phyloP scores from a whole-genome alignment of 1,140 invertebrate species.

The Nebria ingens region DNA sequence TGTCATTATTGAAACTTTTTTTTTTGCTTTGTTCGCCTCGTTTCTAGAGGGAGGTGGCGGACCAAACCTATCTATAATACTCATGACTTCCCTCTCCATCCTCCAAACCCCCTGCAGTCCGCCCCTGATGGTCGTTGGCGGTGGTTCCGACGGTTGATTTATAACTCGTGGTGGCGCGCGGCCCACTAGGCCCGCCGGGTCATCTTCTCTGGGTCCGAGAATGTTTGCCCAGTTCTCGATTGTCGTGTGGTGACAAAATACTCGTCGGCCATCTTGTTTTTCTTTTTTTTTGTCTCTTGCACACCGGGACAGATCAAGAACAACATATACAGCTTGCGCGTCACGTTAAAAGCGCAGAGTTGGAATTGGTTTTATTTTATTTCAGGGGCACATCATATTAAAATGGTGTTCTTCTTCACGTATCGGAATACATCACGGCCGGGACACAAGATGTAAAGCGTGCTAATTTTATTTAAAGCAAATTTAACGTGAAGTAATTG shows the following conservation, averaged over 20 bases:
- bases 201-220: not conserved
- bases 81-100: not conserved
- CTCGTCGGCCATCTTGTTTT: constrained; percentile 5
- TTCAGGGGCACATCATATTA: too few species aligned
- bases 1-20: constrained; percentile 8
- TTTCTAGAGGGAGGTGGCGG: not conserved
- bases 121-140: not conserved
- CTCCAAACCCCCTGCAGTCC: not conserved
- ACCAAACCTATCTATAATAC: not conserved
- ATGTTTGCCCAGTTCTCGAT: not conserved
- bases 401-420: too few species aligned
- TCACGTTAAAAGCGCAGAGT: not conserved
- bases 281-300: constrained; percentile 1
- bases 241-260: not conserved
- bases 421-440: too few species aligned
- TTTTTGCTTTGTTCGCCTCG: too few species aligned
- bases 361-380: too few species aligned
- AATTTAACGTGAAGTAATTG: too few species aligned
- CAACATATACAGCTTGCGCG: not conserved
- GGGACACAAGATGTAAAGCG: too few species aligned
- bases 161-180: not conserved
- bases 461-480: too few species aligned
- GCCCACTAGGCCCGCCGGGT: not conserved
- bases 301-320: not conserved
- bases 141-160: not conserved